Evolutionary conservation across 2,797 vertebrate genomes (phyloP).

Genomic region (Myotis vivesi): DNA sequence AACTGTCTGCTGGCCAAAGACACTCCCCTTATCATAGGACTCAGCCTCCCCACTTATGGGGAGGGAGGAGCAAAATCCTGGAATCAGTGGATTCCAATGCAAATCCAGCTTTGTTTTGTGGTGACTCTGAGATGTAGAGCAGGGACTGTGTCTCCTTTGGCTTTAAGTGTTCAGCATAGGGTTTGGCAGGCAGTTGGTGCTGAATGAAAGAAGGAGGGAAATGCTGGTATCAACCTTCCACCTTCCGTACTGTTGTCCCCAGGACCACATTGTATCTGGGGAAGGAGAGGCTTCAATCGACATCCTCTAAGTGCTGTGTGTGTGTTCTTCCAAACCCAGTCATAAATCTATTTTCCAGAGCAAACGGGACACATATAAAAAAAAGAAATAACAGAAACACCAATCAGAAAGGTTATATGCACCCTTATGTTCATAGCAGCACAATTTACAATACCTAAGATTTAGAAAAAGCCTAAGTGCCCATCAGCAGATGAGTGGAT

Average conservation of each 20-base stretch:
- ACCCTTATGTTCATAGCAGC: too few species aligned
- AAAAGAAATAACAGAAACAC: background rate
- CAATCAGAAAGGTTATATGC: too few species aligned
- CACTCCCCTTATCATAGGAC: background rate
- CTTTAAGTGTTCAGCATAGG: slow-evolving; percentile 37
- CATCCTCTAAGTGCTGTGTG: background rate
- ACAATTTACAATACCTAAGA: too few species aligned
- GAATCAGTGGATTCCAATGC: background rate
- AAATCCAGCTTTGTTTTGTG: background rate
- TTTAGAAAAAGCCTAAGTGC: too few species aligned
- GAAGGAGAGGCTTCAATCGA: background rate
- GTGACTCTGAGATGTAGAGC: background rate
- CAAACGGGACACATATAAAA: background rate
- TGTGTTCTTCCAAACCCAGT: background rate
- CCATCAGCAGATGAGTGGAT: too few species aligned
- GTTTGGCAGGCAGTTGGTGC: background rate
- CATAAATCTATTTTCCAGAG: slow-evolving; percentile 14
- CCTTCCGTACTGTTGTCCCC: background rate
- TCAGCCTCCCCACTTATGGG: background rate
- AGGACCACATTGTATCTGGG: background rate
- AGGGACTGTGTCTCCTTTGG: background rate
- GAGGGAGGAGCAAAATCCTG: background rate
- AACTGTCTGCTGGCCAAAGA: slow-evolving; percentile 54
- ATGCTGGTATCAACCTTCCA: background rate
- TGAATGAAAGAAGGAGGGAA: background rate